phyloP scores from a whole-genome alignment of 1,140 invertebrate genomes.

The Drusus annulatus region DNA sequence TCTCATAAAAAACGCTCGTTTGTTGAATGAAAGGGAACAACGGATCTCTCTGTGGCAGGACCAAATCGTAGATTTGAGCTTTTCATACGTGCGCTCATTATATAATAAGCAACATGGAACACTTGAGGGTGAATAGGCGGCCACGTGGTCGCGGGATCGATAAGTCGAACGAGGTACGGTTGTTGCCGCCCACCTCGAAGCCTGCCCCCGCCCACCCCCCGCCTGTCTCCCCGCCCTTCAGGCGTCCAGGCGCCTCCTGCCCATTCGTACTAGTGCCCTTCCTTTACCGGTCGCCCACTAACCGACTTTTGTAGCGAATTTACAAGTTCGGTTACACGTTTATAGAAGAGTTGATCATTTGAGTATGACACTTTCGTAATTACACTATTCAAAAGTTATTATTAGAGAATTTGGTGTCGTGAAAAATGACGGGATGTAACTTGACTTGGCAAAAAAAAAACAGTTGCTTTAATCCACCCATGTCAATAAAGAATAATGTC shows the following conservation, averaged over 20 bases:
- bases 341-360: background rate
- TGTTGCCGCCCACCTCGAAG: conserved; percentile 7
- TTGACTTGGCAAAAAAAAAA: no score
- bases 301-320: conserved; percentile 24
- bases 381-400: no score
- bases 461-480: no score
- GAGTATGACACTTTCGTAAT: no score
- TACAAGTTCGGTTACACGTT: conserved; percentile 6
- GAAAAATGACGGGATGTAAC: no score
- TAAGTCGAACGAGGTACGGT: conserved; percentile 34
- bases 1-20: no score
- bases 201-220: background rate
- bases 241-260: background rate
- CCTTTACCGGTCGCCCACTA: background rate
- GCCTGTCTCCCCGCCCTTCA: background rate
- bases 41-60: background rate
- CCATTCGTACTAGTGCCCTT: no score
- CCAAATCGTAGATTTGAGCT: background rate
- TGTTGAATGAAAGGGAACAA: background rate
- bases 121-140: conserved; percentile 10
- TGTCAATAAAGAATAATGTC: no score
- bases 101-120: conserved; percentile 4
- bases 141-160: conserved; percentile 38
- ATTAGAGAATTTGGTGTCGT: no score
- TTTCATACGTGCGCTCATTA: background rate